These are phyloP conservation scores for Tetramorium alpestre DNA, from an alignment of 1,140 invertebrate species.

Conservation along the genomic window DNA sequence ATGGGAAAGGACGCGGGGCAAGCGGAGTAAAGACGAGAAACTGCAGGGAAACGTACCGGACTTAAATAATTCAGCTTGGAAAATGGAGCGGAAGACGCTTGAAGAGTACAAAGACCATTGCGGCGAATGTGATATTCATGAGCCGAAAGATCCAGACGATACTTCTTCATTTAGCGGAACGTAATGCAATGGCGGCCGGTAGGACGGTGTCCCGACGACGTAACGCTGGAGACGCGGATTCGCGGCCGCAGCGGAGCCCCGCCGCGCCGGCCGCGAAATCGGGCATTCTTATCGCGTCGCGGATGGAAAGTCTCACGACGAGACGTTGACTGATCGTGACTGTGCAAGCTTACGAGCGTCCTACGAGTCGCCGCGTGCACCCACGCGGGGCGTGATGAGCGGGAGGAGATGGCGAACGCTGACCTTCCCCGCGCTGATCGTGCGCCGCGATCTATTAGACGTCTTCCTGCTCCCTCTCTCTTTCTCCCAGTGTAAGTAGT, in stretches of 20 bases:
- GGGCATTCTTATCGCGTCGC: conserved; percentile 42
- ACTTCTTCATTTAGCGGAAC: conserved; percentile 65
- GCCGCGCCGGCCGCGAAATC: conserved; percentile 12
- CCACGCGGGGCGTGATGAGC: background rate
- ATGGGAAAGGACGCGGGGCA: conserved; percentile 3
- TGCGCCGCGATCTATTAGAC: conserved; percentile 32
- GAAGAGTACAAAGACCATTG: conserved; percentile 64
- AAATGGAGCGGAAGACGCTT: conserved; percentile 70
- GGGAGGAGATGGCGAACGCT: conserved; percentile 9
- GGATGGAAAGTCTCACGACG: conserved; percentile 5
- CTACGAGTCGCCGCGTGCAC: background rate
- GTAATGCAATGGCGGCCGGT: background rate
- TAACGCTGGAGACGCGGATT: background rate
- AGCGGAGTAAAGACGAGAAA: conserved; percentile 9
- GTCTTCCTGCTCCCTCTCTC: background rate
- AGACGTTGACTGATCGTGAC: conserved; percentile 39
- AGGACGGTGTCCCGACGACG: background rate
- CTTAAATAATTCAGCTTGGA: conserved; percentile 73
- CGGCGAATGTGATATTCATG: conserved; percentile 69
- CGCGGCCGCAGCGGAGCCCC: background rate
- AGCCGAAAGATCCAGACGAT: conserved; percentile 58
- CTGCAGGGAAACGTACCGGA: background rate
- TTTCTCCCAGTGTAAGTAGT: background rate
- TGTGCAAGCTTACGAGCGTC: background rate
- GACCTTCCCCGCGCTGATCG: conserved; percentile 22